These are phyloP conservation scores for Pollenia amentaria DNA, from an alignment of 2,888 invertebrate species.

Conservation along the genomic window DNA sequence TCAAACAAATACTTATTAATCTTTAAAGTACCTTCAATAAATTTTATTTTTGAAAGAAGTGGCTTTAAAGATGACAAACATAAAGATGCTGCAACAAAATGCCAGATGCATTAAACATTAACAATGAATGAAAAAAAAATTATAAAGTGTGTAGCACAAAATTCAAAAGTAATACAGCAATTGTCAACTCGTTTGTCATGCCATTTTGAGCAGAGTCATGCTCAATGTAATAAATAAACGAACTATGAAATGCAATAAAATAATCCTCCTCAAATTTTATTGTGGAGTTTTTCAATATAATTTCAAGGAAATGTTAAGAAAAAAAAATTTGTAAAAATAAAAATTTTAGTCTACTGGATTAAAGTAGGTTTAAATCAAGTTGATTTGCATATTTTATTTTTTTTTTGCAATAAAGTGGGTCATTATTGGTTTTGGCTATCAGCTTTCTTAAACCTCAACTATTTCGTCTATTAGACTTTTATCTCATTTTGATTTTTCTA, in stretches of 20 bases:
- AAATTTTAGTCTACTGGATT: not conserved
- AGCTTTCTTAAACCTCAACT: constrained; percentile 66
- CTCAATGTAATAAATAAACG: constrained; percentile 47
- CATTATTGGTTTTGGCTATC: constrained; percentile 55
- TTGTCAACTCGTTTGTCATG: constrained; percentile 64
- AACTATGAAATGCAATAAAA: constrained; percentile 33
- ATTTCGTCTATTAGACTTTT: constrained; percentile 37
- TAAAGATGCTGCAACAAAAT: constrained; percentile 26
- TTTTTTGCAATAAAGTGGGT: constrained; percentile 48
- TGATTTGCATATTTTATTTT: not conserved
- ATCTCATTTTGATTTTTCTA: constrained; percentile 40
- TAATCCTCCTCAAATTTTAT: constrained; percentile 51
- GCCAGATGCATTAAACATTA: not conserved
- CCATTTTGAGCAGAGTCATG: constrained; percentile 43
- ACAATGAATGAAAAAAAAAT: constrained; percentile 15
- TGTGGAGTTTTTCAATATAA: constrained; percentile 24
- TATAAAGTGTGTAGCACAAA: constrained; percentile 43
- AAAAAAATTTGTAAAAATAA: constrained; percentile 8
- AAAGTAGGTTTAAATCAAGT: constrained; percentile 34
- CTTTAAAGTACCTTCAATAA: constrained; percentile 28
- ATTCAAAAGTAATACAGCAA: constrained; percentile 11
- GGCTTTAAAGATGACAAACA: constrained; percentile 44
- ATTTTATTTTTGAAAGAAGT: constrained; percentile 8
- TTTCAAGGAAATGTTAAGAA: constrained; percentile 29
- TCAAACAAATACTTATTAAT: constrained; percentile 19